Percentiles rank a stretch among this genome's conserved stretches.
Evolutionary conservation across 2,888 invertebrate genomes (phyloP).

Genomic region (Mamestra brassicae): DNA sequence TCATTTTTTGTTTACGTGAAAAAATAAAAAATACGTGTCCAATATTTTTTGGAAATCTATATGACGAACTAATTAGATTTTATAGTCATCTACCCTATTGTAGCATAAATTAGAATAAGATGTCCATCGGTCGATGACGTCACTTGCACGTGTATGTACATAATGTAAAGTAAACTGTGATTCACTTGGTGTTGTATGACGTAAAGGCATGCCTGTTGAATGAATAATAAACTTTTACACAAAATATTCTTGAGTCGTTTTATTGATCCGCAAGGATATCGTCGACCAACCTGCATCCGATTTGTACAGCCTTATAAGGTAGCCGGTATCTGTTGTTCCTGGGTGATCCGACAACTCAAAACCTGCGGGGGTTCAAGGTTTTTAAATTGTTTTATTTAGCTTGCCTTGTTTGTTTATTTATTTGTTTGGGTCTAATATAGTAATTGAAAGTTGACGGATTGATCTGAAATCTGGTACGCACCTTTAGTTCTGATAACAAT

Average conservation of each 20-base stretch:
- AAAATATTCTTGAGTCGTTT: conserved; percentile 43
- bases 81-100: background rate
- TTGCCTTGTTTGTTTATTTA: background rate
- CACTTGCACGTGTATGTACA: conserved; percentile 57
- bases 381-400: background rate
- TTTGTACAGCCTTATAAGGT: conserved; percentile 16
- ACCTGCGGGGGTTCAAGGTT: background rate
- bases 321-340: background rate
- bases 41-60: no score
- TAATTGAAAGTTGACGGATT: background rate
- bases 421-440: background rate
- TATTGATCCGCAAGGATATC: conserved; percentile 32
- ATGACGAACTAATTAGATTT: no score
- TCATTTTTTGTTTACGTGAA: no score
- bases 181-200: conserved; percentile 60
- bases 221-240: conserved; percentile 72
- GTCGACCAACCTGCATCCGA: conserved; percentile 13
- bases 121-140: conserved; percentile 45
- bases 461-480: no score
- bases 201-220: conserved; percentile 67
- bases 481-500: no score
- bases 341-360: conserved; percentile 31
- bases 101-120: conserved; percentile 28
- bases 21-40: no score
- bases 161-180: conserved; percentile 71